Evolutionary conservation across 2,113 vertebrate genomes (phyloP), one percentile per base, ranked within the genome.

Genomic region (Probosciger aterrimus): DNA sequence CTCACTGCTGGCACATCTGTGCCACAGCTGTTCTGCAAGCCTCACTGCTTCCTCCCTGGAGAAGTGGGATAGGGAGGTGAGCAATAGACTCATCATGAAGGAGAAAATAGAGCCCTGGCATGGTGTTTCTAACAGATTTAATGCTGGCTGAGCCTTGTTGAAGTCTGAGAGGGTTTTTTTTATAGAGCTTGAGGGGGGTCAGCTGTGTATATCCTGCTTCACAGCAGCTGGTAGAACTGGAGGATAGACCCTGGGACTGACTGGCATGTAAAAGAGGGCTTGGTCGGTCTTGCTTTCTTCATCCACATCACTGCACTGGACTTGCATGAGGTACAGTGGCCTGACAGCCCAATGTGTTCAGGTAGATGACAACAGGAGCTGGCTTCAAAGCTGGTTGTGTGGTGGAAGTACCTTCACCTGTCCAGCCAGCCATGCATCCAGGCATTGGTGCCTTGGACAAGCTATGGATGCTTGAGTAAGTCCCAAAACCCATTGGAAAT

Each of bases 51-150:
- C 43, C 35, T 74, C 41, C 41, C 73, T 47, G 5, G 33, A 49
- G 64, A 55, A 43, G 39, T 25, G 57, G n/a, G 16, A 8, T 1
- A 53, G 70, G 44, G 52, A 46, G 37, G 14, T 11, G 28, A 46
- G 55, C 0, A 4, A 11, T 4, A 11, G 41, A 11, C 7, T 59
- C 9, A 2, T 30, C n/a, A 57, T 57, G 31, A 33, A n/a, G 25
- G 22, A 39, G 43, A 63, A 57, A 57, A 67, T 12, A 31, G 27
- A 74, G 24, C 14, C 43, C 6, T 87, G 67, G 24, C 13, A 4
- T 2, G 9, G 13, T 64, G 6, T 31, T 62, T 46, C 30, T 64
- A 28, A 15, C 13, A 12, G 18, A 6, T 16, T 82, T 60, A 31
- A 14, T 5, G 28, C 17, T 62, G 25, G 18, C 44, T 53, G 44